Percentiles rank a stretch among this genome's conserved stretches.
Evolutionary conservation across 2,113 vertebrate species (phyloP).

Genomic region (Pangasianodon gigas): DNA sequence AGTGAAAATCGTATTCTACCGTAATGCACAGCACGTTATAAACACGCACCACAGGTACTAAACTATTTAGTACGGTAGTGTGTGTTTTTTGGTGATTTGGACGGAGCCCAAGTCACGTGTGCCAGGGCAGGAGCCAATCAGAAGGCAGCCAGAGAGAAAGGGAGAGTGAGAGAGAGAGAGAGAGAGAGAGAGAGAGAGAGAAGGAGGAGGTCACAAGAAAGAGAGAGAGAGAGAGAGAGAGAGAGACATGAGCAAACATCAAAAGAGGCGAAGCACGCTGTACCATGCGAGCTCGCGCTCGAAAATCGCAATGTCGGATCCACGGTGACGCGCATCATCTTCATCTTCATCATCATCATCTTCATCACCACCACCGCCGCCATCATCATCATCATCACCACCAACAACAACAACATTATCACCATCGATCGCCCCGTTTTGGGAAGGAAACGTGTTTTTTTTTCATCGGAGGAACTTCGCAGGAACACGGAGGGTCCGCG

Average conservation of each 20-base stretch:
- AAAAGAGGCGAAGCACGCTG: constrained; percentile 91
- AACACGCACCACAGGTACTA: background rate
- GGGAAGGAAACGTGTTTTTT: constrained; percentile 91
- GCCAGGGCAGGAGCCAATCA: background rate
- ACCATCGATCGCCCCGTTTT: constrained; percentile 72
- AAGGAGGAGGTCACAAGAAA: constrained; percentile 46
- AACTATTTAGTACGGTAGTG: constrained; percentile 28
- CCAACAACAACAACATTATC: background rate
- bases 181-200: constrained; percentile 65
- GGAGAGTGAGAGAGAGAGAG: constrained; percentile 57
- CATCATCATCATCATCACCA: background rate
- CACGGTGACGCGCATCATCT: constrained; percentile 84
- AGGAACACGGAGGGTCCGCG: constrained; percentile 84
- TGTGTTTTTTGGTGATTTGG: constrained; percentile 23
- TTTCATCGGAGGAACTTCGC: constrained; percentile 78
- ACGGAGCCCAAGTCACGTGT: constrained; percentile 29
- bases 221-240: constrained; percentile 75
- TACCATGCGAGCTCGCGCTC: constrained; percentile 95
- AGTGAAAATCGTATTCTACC: background rate
- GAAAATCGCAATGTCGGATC: constrained; percentile 92
- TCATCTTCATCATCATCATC: background rate
- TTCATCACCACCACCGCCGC: background rate
- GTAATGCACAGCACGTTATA: background rate
- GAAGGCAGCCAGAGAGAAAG: background rate
- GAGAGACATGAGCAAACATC: constrained; percentile 82